Base-by-base conservation (phyloP, 2,888 invertebrate genomes). In the Hyppa rectilinea region DNA sequence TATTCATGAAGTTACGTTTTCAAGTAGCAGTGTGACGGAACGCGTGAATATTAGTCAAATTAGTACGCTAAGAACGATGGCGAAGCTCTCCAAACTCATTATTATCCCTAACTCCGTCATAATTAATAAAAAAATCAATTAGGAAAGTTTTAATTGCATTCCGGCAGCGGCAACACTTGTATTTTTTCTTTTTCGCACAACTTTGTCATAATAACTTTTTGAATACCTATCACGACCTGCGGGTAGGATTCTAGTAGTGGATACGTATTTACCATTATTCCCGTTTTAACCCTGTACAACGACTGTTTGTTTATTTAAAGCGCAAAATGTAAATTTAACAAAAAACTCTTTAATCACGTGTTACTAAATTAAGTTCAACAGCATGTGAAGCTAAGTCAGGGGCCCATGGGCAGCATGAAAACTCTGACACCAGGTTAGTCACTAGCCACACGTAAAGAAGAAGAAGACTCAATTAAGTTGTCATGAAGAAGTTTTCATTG, bases 71-170 rank as follows among this genome's bases (percentile, higher is more conserved):
- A 74, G 65, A 79, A 49, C 71, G 79, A 71, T 72, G 65, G 68
- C 80, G 61, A 76, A 56, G 73, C 77, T 78, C 70, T 61, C 63
- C 68, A 80, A 81, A 79, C 78, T 82, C 81, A 82, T 78, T 78
- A 81, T 77, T 73, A 79, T 75, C 67, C 58, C 62, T 71, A 82
- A 67, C 74, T 69, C 53, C 61, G 77, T 77, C 52, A 74, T 80
- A 82, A 86, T 85, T 86, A 84, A 86, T 84, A 81, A 85, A 85
- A 84, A 87, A 85, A 87, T 81, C 83, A 85, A 88, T 88, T 83
- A 86, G 67, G 52, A 81, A 87, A 88, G 83, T 88, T 88, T 88
- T 86, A 88, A 88, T 85, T 83, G 81, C 80, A 83, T 75, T 75
- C 61, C 56, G 70, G 58, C 58, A 72, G 82, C 67, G 70, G 71